Conservation (phyloP, 2,797 vertebrate species). For the Alca torda region DNA sequence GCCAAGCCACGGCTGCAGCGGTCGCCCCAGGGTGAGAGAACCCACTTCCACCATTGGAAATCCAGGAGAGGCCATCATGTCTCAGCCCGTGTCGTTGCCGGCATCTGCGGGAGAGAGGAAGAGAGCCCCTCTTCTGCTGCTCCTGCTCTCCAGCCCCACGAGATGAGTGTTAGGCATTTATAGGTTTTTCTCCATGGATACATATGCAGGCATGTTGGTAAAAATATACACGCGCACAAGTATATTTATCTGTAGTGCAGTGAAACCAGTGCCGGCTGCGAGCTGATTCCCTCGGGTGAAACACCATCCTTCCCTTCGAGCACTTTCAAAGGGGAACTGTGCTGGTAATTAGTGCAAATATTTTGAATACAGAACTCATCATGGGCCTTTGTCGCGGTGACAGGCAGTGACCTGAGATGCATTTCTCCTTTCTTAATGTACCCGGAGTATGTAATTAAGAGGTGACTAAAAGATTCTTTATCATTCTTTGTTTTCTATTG, state of each 20-base stretch:
- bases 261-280: background rate
- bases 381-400: conserved; percentile 48
- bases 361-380: conserved; percentile 67
- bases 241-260: conserved; percentile 55
- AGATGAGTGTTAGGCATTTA: conserved; percentile 28
- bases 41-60: background rate
- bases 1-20: background rate
- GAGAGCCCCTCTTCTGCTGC: background rate
- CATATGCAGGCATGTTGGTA: conserved; percentile 37
- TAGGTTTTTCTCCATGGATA: conserved; percentile 69
- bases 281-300: conserved; percentile 43
- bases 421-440: conserved; percentile 39
- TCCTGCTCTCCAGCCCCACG: background rate
- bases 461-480: conserved; percentile 56
- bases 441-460: conserved; percentile 49
- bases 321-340: conserved; percentile 41
- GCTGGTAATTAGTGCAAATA: conserved; percentile 66
- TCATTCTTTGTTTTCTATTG: conserved; percentile 52
- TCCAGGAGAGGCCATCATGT: rapidly evolving
- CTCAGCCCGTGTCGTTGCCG: rapidly evolving
- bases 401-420: conserved; percentile 60
- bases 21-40: rapidly evolving
- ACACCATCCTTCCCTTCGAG: conserved; percentile 15
- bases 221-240: conserved; percentile 42
- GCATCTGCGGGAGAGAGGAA: background rate